Evolutionary conservation across 2,797 vertebrate species (phyloP).

Genomic region (Anniella stebbinsi): DNA sequence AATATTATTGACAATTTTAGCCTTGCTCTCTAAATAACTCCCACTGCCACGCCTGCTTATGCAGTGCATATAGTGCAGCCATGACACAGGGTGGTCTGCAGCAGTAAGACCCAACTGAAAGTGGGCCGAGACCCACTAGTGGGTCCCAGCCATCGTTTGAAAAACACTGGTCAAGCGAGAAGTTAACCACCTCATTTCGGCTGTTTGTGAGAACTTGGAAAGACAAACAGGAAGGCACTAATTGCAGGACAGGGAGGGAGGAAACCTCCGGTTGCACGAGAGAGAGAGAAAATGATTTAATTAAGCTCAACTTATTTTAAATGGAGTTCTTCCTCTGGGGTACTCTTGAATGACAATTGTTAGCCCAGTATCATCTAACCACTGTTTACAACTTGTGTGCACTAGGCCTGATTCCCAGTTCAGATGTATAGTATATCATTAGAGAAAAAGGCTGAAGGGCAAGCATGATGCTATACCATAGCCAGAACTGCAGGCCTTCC

Average conservation of each 20-base stretch:
- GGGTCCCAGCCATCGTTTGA: neutral
- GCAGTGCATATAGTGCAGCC: too few relatives aligned
- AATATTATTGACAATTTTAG: too few relatives aligned
- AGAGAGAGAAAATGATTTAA: neutral
- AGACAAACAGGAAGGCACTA: too few relatives aligned
- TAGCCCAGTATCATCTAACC: neutral
- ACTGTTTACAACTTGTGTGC: slow-evolving; percentile 1
- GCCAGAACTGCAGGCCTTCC: neutral
- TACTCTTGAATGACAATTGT: neutral
- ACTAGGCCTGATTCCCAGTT: neutral
- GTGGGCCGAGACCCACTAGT: too few relatives aligned
- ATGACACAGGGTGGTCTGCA: too few relatives aligned
- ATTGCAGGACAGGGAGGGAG: neutral
- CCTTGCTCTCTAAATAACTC: too few relatives aligned
- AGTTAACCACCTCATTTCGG: neutral
- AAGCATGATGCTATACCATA: neutral
- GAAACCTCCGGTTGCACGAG: neutral
- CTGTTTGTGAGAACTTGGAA: neutral
- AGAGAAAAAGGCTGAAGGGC: neutral
- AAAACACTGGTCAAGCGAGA: neutral
- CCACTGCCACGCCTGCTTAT: too few relatives aligned
- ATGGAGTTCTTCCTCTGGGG: neutral
- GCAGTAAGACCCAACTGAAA: too few relatives aligned
- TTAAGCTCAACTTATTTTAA: neutral
- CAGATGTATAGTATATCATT: neutral